phyloP scores from a whole-genome alignment of 2,797 vertebrate species.

The Sebastes itinus region DNA sequence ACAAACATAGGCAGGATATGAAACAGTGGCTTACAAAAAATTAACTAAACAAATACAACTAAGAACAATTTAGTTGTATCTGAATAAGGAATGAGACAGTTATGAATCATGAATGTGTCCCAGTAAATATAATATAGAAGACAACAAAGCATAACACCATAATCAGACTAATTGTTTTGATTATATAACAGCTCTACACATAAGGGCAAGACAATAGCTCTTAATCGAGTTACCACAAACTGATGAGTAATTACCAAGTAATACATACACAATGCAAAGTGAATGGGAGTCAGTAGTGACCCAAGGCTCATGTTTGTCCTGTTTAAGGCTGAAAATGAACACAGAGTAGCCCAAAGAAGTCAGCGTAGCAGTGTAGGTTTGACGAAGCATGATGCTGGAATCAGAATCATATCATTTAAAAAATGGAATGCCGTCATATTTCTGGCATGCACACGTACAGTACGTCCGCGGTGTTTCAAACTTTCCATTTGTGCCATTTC shows the following conservation, averaged over 20 bases:
- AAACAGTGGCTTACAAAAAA: background rate
- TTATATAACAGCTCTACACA: background rate
- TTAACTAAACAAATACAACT: too few relatives aligned
- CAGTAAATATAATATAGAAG: background rate
- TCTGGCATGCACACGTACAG: slow-evolving; percentile 27
- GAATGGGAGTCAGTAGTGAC: background rate
- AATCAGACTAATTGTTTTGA: background rate
- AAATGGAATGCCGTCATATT: slow-evolving; percentile 5
- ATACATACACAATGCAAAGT: accelerated
- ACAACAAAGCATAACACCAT: background rate
- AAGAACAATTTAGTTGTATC: background rate
- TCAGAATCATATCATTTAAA: background rate
- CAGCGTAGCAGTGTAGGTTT: background rate
- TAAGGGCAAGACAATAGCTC: background rate
- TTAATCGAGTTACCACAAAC: background rate
- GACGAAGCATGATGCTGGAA: slow-evolving; percentile 10
- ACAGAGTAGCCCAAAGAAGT: background rate
- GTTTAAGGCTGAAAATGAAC: background rate
- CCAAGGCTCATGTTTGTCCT: background rate
- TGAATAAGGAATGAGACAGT: background rate
- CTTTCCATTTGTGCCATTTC: slow-evolving; percentile 18
- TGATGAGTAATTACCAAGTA: background rate
- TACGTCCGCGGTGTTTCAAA: background rate
- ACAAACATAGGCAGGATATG: background rate
- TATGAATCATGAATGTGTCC: background rate